Evolutionary conservation across 2,113 vertebrate genomes (phyloP).

Genomic region (Arothron firmamentum): DNA sequence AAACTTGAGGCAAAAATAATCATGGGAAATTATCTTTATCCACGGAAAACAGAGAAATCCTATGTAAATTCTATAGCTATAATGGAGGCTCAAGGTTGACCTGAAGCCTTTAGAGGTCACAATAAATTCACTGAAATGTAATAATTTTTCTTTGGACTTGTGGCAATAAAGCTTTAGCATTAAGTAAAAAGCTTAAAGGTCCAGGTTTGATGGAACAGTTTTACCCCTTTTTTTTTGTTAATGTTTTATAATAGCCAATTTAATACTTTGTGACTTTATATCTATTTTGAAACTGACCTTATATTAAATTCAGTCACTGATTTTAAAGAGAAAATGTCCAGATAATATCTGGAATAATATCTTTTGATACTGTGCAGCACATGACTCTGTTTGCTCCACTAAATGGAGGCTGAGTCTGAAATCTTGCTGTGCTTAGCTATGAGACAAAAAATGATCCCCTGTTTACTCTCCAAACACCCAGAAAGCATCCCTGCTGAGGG

Average conservation of each 20-base stretch:
- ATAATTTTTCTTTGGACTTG: too few species aligned
- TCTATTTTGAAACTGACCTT: not conserved
- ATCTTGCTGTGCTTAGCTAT: slow-evolving; percentile 47
- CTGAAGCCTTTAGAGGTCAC: slow-evolving; percentile 34
- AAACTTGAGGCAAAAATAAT: too few species aligned
- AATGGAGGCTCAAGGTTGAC: not conserved
- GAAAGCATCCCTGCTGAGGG: slow-evolving; percentile 62
- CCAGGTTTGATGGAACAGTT: not conserved
- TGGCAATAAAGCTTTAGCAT: not conserved
- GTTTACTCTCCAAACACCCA: slow-evolving; percentile 69
- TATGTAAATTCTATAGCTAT: not conserved
- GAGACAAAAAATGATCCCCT: slow-evolving; percentile 48
- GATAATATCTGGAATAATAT: not conserved
- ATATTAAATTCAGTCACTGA: not conserved
- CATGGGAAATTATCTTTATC: too few species aligned
- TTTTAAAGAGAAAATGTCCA: not conserved
- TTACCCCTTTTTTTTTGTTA: not conserved
- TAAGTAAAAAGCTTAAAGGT: too few species aligned
- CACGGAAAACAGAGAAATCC: too few species aligned
- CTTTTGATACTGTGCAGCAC: slow-evolving; percentile 10
- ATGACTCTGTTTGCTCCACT: slow-evolving; percentile 8
- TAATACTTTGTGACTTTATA: not conserved
- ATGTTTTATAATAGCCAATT: not conserved
- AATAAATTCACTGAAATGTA: not conserved
- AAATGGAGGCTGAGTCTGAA: slow-evolving; percentile 2